Conservation (phyloP, 2,888 invertebrate species). For the Acanthosepion pharaonis region DNA sequence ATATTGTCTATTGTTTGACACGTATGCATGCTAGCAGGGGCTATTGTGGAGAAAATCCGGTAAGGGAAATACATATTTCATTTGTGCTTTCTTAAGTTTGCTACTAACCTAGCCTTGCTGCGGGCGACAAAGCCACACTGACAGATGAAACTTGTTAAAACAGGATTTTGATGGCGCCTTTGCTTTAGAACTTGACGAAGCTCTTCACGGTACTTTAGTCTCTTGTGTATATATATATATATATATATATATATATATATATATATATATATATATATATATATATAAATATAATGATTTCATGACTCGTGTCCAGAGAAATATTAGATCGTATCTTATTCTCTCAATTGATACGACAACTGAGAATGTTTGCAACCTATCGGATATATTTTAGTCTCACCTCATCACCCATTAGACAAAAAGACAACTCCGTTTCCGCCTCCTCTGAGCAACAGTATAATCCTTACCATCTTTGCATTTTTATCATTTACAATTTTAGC, state of each 20-base stretch:
- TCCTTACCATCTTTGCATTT: neutral
- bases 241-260: conserved; percentile 33
- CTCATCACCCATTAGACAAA: neutral
- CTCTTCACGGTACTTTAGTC: too few species aligned
- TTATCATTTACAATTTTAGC: neutral
- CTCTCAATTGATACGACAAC: neutral
- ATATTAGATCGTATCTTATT: neutral
- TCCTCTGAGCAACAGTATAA: neutral
- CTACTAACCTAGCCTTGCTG: too few species aligned
- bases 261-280: neutral
- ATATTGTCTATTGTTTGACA: too few species aligned
- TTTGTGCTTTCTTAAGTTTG: too few species aligned
- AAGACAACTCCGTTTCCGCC: neutral
- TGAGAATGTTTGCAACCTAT: neutral
- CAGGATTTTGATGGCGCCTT: too few species aligned
- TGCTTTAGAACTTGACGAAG: too few species aligned
- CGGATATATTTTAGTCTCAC: neutral
- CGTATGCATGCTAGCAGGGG: too few species aligned
- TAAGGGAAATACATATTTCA: too few species aligned
- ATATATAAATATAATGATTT: neutral
- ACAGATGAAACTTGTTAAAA: too few species aligned
- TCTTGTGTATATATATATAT: neutral
- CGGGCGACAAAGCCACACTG: too few species aligned
- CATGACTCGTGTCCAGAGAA: neutral
- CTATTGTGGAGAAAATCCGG: too few species aligned